Evolutionary conservation across 2,797 vertebrate species (phyloP).

Genomic region (Podargus strigoides): DNA sequence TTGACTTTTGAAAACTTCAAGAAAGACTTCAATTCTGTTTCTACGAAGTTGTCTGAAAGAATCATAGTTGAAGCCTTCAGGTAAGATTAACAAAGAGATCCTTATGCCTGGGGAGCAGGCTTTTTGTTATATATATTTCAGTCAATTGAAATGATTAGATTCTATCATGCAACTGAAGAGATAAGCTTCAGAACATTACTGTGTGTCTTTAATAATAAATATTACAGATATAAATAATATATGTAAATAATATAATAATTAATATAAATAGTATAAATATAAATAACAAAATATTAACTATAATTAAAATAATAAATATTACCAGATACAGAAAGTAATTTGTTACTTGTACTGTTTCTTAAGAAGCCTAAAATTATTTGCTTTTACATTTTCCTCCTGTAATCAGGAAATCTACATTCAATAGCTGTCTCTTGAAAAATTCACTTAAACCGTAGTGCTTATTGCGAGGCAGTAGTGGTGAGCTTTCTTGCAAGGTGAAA

Average conservation of each 20-base stretch:
- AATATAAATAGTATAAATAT: background rate
- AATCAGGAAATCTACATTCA: background rate
- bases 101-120: background rate
- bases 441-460: background rate
- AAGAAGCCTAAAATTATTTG: background rate
- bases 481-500: background rate
- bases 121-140: background rate
- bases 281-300: background rate
- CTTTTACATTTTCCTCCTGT: background rate
- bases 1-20: constrained; percentile 79
- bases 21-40: constrained; percentile 69
- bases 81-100: constrained; percentile 43
- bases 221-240: background rate
- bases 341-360: background rate
- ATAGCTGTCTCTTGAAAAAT: background rate
- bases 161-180: background rate
- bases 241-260: background rate
- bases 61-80: constrained; percentile 73
- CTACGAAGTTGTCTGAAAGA: constrained; percentile 70
- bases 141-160: background rate
- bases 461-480: background rate
- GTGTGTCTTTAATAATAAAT: background rate
- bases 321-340: background rate
- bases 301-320: background rate
- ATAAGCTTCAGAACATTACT: background rate